phyloP scores from a whole-genome alignment of 2,113 vertebrate species.

The Albula glossodonta region DNA sequence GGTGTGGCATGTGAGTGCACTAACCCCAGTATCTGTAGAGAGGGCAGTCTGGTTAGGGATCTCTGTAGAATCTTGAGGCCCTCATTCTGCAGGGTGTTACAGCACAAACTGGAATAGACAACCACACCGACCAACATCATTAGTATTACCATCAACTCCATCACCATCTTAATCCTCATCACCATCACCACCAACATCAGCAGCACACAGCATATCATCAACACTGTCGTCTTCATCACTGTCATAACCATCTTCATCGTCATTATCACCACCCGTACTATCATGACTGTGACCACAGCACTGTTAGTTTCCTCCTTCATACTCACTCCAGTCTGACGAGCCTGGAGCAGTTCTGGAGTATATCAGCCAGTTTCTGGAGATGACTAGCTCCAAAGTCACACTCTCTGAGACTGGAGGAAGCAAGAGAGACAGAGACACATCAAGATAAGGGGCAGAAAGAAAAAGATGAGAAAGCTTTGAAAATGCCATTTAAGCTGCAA shows the following conservation, averaged over 20 bases:
- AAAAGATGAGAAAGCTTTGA: background rate
- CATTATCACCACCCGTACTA: background rate
- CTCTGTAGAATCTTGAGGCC: conserved; percentile 29
- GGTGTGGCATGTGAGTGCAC: conserved; percentile 11
- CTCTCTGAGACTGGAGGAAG: conserved; percentile 66
- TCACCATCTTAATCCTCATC: background rate
- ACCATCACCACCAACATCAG: too few species aligned
- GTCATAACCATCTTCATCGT: background rate
- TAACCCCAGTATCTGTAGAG: conserved; percentile 48
- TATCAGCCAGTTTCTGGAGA: conserved; percentile 60
- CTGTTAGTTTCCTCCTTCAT: background rate
- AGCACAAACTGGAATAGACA: conserved; percentile 39
- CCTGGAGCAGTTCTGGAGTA: conserved; percentile 58
- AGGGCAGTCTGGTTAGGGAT: conserved; percentile 31
- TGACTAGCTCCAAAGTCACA: conserved; percentile 66
- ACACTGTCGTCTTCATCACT: too few species aligned
- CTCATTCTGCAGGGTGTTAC: conserved; percentile 36
- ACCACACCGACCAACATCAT: too few species aligned
- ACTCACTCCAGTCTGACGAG: conserved; percentile 77
- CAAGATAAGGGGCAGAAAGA: background rate
- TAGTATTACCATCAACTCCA: too few species aligned
- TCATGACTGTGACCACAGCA: background rate
- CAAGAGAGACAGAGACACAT: background rate
- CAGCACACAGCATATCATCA: background rate
- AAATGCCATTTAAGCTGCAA: background rate